Evolutionary conservation across 2,797 vertebrate species (phyloP).

Genomic region (Argya squamiceps): DNA sequence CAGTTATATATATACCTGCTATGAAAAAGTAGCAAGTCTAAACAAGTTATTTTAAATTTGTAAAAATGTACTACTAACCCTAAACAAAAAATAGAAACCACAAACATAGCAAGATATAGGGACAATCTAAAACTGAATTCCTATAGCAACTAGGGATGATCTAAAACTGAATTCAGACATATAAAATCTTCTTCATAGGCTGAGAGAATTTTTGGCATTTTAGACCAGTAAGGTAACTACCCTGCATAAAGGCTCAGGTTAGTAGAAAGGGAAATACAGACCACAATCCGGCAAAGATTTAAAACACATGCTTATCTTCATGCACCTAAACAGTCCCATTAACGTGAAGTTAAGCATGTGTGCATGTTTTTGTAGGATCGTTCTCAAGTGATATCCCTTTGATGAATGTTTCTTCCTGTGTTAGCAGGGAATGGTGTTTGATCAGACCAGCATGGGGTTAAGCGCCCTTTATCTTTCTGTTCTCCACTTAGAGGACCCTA

Average conservation of each 20-base stretch:
- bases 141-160: background rate
- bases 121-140: no score
- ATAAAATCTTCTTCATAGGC: background rate
- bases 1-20: background rate
- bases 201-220: constrained; percentile 11
- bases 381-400: constrained; percentile 52
- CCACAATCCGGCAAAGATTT: constrained; percentile 18
- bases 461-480: constrained; percentile 17
- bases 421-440: constrained; percentile 50
- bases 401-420: constrained; percentile 60
- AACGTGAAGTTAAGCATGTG: constrained; percentile 38
- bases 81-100: background rate
- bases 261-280: constrained; percentile 34
- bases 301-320: constrained; percentile 63
- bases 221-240: background rate
- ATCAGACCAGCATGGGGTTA: constrained; percentile 56
- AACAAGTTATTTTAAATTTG: background rate
- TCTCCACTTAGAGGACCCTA: background rate
- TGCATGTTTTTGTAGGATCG: constrained; percentile 29
- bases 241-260: background rate
- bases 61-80: background rate
- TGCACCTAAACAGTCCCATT: constrained; percentile 39
- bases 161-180: background rate
- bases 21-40: background rate
- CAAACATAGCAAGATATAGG: background rate